Percentiles rank a stretch among this genome's conserved stretches.
Conservation (phyloP, 2,113 vertebrate species). For the Globicephala melas region DNA sequence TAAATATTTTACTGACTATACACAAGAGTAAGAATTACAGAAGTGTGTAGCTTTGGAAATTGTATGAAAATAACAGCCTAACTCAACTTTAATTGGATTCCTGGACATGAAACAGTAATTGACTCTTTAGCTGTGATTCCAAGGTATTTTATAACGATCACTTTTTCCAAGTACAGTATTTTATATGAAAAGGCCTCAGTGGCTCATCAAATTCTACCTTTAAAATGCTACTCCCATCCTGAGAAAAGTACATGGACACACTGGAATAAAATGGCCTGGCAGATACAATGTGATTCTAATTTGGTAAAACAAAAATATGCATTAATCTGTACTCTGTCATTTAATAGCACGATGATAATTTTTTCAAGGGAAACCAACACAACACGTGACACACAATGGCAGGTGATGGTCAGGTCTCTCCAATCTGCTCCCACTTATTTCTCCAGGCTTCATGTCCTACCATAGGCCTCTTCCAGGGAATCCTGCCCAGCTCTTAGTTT, state of each 20-base stretch:
- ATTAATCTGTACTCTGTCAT: neutral
- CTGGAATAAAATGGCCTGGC: neutral
- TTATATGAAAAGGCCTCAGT: neutral
- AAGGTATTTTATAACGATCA: neutral
- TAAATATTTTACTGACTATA: neutral
- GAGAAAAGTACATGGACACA: neutral
- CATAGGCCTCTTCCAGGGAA: neutral
- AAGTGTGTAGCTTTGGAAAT: neutral
- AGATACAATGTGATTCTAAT: neutral
- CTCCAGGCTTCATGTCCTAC: neutral
- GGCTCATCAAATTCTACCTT: constrained; percentile 15
- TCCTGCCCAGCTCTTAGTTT: neutral
- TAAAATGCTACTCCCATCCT: neutral
- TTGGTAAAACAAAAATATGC: neutral
- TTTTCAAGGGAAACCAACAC: neutral
- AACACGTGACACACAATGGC: neutral
- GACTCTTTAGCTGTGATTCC: neutral
- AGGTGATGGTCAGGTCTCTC: neutral
- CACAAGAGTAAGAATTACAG: neutral
- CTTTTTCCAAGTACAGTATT: neutral
- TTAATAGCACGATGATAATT: neutral
- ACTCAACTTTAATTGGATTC: neutral
- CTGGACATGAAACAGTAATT: neutral
- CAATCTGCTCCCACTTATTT: neutral
- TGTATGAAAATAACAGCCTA: neutral